Conservation (phyloP, 2,888 invertebrate species). For the Pilophorus perplexus region DNA sequence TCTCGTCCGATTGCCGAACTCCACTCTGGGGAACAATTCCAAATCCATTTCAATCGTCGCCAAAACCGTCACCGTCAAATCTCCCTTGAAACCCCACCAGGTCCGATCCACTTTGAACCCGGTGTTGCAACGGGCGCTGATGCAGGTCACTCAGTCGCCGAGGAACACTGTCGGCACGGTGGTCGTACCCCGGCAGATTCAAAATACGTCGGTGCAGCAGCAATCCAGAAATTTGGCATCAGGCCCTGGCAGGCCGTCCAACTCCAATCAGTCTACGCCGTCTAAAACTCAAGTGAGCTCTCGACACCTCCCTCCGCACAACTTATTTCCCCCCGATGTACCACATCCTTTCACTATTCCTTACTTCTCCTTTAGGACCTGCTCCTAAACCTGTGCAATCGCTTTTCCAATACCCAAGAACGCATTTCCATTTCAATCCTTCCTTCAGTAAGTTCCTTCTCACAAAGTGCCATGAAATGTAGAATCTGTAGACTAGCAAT, state of each 20-base stretch:
- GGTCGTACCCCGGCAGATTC: neutral
- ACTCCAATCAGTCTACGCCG: neutral
- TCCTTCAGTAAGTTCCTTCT: neutral
- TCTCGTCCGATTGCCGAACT: neutral
- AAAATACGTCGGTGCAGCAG: neutral
- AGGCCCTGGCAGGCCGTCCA: slow-evolving; percentile 8
- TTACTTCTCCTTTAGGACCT: slow-evolving; percentile 4
- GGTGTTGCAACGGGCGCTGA: neutral
- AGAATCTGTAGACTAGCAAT: too few species aligned
- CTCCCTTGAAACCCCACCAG: neutral
- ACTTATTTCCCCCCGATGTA: too few species aligned
- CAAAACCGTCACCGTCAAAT: neutral
- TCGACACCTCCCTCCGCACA: too few species aligned
- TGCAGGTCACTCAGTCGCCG: neutral
- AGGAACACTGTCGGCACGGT: neutral
- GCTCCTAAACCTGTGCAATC: neutral
- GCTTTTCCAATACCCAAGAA: too few species aligned
- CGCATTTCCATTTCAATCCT: neutral
- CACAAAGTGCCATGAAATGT: too few species aligned
- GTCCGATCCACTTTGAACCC: neutral
- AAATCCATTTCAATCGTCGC: neutral
- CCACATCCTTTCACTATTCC: neutral
- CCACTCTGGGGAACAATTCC: neutral
- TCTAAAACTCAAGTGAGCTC: neutral
- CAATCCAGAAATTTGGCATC: neutral